These are phyloP conservation scores for Callorhinus ursinus DNA, from an alignment of 2,113 vertebrate species.

Conservation along the genomic window DNA sequence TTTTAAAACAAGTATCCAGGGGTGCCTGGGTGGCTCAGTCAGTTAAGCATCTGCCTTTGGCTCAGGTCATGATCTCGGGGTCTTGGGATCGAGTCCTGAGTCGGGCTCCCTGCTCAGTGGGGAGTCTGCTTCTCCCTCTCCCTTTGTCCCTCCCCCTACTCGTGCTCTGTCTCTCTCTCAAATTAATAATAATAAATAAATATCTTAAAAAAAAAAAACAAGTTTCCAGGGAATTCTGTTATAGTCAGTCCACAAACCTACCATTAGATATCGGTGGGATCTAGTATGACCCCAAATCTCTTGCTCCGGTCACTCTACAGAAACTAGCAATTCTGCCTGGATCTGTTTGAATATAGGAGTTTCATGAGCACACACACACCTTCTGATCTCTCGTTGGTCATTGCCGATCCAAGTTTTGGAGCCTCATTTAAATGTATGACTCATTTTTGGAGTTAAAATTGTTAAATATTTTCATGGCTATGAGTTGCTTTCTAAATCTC, in stretches of 20 bases:
- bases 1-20: background rate
- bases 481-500: background rate
- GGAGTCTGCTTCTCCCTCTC: background rate
- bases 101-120: background rate
- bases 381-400: background rate
- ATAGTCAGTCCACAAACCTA: too few relatives aligned
- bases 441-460: background rate
- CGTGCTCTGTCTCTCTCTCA: background rate
- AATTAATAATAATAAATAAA: background rate
- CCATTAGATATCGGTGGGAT: background rate
- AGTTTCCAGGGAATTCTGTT: background rate
- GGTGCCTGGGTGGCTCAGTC: background rate
- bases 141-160: background rate
- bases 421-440: background rate
- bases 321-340: background rate
- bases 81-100: rapidly evolving
- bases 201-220: background rate
- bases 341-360: background rate
- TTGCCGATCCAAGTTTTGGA: background rate
- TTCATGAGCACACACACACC: background rate
- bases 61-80: background rate
- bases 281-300: background rate
- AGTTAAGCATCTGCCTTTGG: background rate
- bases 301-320: background rate
- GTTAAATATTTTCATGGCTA: background rate